These are phyloP conservation scores for Trichacis sp. DNA, from an alignment of 2,888 invertebrate species.

Conservation along the genomic window DNA sequence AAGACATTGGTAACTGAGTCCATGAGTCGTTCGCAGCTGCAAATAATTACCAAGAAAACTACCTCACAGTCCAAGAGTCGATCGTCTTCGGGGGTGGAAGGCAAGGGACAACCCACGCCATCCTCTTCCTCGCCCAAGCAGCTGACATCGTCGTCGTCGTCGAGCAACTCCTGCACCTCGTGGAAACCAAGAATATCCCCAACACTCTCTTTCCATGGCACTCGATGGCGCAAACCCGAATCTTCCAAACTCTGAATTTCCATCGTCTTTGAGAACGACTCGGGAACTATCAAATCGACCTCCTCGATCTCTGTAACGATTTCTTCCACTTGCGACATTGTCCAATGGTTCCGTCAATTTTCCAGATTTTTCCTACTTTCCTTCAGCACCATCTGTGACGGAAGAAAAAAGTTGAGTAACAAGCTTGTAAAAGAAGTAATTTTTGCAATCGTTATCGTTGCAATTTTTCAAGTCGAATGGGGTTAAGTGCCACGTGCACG, in stretches of 20 bases:
- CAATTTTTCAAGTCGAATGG: no score
- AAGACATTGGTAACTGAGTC: neutral
- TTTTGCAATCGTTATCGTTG: no score
- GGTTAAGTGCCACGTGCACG: no score
- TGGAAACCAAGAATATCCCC: slow-evolving; percentile 63
- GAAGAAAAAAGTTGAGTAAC: neutral
- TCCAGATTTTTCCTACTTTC: neutral
- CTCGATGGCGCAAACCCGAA: slow-evolving; percentile 60
- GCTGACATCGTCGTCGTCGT: slow-evolving; percentile 65
- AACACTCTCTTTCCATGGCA: slow-evolving; percentile 65
- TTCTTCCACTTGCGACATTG: slow-evolving; percentile 56
- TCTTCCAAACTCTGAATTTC: slow-evolving; percentile 15
- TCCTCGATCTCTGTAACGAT: slow-evolving; percentile 23
- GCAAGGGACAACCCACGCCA: slow-evolving; percentile 85
- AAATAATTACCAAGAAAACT: slow-evolving; percentile 21
- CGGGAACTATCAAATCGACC: slow-evolving; percentile 22
- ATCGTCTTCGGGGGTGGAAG: slow-evolving; percentile 89
- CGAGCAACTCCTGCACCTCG: slow-evolving; percentile 65
- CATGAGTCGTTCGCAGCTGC: slow-evolving; percentile 1
- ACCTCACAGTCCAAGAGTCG: slow-evolving; percentile 85
- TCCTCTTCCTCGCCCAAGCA: slow-evolving; percentile 78
- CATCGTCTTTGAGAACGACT: slow-evolving; percentile 10
- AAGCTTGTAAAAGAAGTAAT: no score
- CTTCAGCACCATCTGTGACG: neutral
- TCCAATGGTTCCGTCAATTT: slow-evolving; percentile 2